phyloP scores from a whole-genome alignment of 2,888 invertebrate species.

The Prostheceraeus crozeri region DNA sequence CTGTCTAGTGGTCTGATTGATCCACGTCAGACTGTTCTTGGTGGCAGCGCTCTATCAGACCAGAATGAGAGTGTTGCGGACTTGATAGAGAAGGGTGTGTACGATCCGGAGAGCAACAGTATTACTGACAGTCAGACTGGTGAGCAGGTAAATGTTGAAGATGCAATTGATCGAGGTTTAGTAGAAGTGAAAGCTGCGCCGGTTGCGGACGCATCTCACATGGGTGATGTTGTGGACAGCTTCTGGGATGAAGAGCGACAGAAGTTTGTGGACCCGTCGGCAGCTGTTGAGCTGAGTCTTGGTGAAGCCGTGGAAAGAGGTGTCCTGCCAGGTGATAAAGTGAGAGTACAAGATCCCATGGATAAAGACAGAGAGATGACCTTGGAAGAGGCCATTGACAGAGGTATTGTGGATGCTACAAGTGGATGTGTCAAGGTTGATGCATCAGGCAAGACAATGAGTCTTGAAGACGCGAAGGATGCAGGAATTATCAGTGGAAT shows the following conservation, averaged over 20 bases:
- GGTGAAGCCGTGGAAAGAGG: slow-evolving; percentile 15
- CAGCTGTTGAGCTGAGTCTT: neutral
- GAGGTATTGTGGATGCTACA: slow-evolving; percentile 9
- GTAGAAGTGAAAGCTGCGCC: slow-evolving; percentile 13
- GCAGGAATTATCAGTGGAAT: neutral
- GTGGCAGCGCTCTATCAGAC: no score
- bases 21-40: no score
- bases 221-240: slow-evolving; percentile 1
- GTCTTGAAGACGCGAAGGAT: neutral
- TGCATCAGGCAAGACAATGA: slow-evolving; percentile 1
- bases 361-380: neutral
- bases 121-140: no score
- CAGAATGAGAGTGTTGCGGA: no score
- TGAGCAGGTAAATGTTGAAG: no score
- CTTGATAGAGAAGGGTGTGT: no score
- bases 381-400: slow-evolving; percentile 6
- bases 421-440: neutral
- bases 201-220: slow-evolving; percentile 9
- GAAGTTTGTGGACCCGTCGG: slow-evolving; percentile 11
- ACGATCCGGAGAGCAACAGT: no score
- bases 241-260: neutral
- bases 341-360: slow-evolving; percentile 18
- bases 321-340: neutral
- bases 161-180: slow-evolving; percentile 19
- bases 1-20: no score